Conservation (phyloP, 2,888 invertebrate species). For the Eilema caniola region DNA sequence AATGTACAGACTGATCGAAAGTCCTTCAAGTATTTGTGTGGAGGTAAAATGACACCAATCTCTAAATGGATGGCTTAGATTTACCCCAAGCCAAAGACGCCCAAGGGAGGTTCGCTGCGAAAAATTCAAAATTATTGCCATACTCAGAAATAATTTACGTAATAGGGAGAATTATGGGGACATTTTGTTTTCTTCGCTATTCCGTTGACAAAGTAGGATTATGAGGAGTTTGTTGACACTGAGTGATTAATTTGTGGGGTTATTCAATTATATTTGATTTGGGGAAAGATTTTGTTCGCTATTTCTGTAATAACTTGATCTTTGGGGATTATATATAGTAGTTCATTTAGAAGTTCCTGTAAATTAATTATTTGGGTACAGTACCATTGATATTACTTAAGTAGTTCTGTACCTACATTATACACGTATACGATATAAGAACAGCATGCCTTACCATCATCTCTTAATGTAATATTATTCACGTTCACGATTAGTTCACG, state of each 20-base stretch:
- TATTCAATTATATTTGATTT: not conserved
- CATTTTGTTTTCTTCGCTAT: slow-evolving; percentile 11
- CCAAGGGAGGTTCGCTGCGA: slow-evolving; percentile 6
- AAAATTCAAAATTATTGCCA: slow-evolving; percentile 17
- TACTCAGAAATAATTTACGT: slow-evolving; percentile 13
- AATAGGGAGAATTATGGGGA: slow-evolving; percentile 5
- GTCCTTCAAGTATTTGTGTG: slow-evolving; percentile 8
- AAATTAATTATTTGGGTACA: not conserved
- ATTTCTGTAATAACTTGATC: not conserved
- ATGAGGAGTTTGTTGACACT: not conserved
- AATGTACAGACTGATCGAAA: slow-evolving; percentile 6
- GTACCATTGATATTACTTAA: not conserved
- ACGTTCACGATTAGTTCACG: too few species aligned
- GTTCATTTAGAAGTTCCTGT: not conserved
- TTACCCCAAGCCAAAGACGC: slow-evolving; percentile 26
- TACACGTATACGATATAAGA: too few species aligned
- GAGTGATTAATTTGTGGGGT: slow-evolving; percentile 9
- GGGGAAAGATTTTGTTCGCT: not conserved
- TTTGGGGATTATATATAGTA: not conserved
- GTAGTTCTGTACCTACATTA: too few species aligned
- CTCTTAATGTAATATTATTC: too few species aligned
- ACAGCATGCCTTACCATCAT: too few species aligned
- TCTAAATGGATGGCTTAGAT: slow-evolving; percentile 57
- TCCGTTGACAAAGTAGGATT: not conserved
- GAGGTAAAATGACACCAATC: slow-evolving; percentile 49